Conservation (phyloP, 2,113 vertebrate genomes). For the Petroica traversi region DNA sequence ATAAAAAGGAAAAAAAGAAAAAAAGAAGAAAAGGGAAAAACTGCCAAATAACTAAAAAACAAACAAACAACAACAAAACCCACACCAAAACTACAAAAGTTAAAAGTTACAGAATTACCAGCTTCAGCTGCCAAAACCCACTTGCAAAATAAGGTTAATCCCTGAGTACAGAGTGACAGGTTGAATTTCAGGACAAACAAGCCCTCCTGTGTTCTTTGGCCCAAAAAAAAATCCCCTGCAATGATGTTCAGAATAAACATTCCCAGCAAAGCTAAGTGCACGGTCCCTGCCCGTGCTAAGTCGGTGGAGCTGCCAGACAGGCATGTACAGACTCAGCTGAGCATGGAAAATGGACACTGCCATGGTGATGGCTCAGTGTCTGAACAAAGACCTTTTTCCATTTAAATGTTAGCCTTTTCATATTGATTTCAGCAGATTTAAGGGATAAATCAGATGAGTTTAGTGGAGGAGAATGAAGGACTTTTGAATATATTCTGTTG, state of each 20-base stretch:
- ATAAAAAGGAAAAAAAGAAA: too few species aligned
- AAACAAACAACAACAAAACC: neutral
- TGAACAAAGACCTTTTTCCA: neutral
- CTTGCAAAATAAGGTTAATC: conserved; percentile 23
- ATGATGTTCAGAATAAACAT: conserved; percentile 14
- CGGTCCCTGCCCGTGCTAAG: neutral
- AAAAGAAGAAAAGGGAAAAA: too few species aligned
- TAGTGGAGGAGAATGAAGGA: neutral
- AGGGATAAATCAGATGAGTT: neutral
- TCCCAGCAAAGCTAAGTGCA: neutral
- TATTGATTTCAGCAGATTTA: conserved; percentile 16
- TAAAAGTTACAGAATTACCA: neutral
- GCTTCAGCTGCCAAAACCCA: neutral
- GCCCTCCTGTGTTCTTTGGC: neutral
- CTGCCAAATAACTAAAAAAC: accelerated
- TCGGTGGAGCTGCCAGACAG: neutral
- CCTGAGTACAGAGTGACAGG: neutral
- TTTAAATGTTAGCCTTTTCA: neutral
- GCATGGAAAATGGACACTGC: conserved; percentile 40
- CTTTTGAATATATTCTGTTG: neutral
- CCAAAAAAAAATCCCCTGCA: neutral
- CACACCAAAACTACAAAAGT: neutral
- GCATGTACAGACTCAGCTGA: neutral
- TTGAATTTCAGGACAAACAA: conserved; percentile 46
- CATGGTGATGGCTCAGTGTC: conserved; percentile 35